Conservation (phyloP, 2,797 vertebrate genomes). For the Falco berigora region DNA sequence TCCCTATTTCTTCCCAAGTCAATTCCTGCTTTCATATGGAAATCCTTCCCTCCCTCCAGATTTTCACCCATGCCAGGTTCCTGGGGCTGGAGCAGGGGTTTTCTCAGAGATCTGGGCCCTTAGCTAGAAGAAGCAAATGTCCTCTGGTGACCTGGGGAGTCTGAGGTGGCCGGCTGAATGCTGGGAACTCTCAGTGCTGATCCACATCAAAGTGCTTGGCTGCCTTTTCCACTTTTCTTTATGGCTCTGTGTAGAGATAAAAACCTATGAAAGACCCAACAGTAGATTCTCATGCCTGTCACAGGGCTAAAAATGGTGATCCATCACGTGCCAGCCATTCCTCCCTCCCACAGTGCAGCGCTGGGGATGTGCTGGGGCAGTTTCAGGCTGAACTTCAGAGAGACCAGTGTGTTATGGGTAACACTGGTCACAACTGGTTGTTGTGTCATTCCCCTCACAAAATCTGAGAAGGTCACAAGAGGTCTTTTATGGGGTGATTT, state of each 20-base stretch:
- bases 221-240: neutral
- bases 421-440: neutral
- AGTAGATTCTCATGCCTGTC: conserved; percentile 5
- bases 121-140: neutral
- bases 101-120: neutral
- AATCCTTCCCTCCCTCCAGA: neutral
- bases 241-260: neutral
- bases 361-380: accelerated
- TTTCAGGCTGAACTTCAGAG: neutral
- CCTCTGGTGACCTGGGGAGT: neutral
- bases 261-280: conserved; percentile 1
- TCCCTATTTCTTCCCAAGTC: neutral
- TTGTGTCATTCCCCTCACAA: neutral
- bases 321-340: neutral
- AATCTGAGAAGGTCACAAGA: neutral
- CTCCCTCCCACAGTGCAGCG: accelerated
- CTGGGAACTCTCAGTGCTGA: neutral
- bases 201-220: conserved; percentile 15
- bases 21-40: conserved; percentile 6
- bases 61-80: neutral
- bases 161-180: neutral
- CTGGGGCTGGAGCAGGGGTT: neutral
- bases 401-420: accelerated
- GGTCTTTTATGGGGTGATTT: neutral
- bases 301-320: neutral